Conservation (phyloP, 2,888 invertebrate species). For the Stomorhina lunata region DNA sequence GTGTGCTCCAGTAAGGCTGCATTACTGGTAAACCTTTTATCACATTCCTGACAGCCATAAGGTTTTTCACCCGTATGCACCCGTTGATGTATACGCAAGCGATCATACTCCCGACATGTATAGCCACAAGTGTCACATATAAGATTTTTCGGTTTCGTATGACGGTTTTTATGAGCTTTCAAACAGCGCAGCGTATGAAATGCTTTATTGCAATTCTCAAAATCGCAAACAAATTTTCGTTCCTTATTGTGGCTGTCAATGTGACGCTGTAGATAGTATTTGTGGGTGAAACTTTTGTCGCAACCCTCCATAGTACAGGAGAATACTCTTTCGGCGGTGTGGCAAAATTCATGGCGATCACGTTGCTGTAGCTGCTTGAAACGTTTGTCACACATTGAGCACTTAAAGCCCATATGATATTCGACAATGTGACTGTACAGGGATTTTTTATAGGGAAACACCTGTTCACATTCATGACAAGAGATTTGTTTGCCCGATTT, state of each 20-base stretch:
- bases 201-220: slow-evolving; percentile 72
- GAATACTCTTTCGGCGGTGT: slow-evolving; percentile 71
- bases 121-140: slow-evolving; percentile 64
- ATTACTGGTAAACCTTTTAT: slow-evolving; percentile 66
- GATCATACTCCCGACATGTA: slow-evolving; percentile 69
- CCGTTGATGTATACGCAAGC: slow-evolving; percentile 73
- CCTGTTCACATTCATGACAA: slow-evolving; percentile 59
- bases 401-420: slow-evolving; percentile 61
- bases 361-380: slow-evolving; percentile 73
- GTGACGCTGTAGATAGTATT: slow-evolving; percentile 70
- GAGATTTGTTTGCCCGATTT: slow-evolving; percentile 32
- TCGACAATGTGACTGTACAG: slow-evolving; percentile 59
- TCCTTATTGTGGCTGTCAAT: slow-evolving; percentile 70
- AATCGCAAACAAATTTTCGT: slow-evolving; percentile 71
- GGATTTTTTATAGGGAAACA: slow-evolving; percentile 50
- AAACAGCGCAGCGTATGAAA: slow-evolving; percentile 72
- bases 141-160: slow-evolving; percentile 71
- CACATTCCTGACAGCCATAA: slow-evolving; percentile 67
- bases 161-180: slow-evolving; percentile 71
- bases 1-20: slow-evolving; percentile 67
- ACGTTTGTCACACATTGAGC: slow-evolving; percentile 70
- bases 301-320: slow-evolving; percentile 72
- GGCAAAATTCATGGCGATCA: slow-evolving; percentile 72
- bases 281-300: slow-evolving; percentile 72
- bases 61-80: slow-evolving; percentile 76